Evolutionary conservation across 2,113 vertebrate genomes (phyloP).

Genomic region (Burhinus bistriatus): DNA sequence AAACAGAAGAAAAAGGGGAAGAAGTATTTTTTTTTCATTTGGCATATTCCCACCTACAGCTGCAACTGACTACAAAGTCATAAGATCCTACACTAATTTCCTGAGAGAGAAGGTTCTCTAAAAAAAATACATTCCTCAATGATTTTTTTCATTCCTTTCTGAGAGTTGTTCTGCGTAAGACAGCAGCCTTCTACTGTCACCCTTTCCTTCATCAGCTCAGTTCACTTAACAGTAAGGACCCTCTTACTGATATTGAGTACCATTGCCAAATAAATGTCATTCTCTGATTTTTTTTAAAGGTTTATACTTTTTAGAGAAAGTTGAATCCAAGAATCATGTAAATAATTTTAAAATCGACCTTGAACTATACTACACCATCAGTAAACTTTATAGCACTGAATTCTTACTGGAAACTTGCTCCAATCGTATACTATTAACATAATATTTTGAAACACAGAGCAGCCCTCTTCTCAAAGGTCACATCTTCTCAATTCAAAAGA

Average conservation of each 20-base stretch:
- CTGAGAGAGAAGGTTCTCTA: not conserved
- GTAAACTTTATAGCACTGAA: not conserved
- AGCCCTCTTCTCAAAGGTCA: not conserved
- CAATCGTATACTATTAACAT: not conserved
- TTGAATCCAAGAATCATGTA: not conserved
- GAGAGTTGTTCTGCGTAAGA: fast-evolving
- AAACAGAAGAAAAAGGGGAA: not conserved
- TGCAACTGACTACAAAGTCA: not conserved
- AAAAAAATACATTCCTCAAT: not conserved
- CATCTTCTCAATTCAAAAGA: not conserved
- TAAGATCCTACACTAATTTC: not conserved
- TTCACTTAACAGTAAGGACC: not conserved
- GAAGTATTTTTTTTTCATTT: not conserved
- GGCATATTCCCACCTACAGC: not conserved
- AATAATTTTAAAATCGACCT: not conserved
- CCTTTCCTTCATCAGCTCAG: not conserved
- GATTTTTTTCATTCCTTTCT: not conserved
- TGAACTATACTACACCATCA: not conserved
- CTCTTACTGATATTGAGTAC: not conserved
- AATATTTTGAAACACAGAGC: not conserved
- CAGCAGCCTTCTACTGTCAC: not conserved
- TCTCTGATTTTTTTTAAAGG: not conserved
- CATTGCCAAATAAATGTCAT: not conserved
- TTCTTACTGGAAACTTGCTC: not conserved
- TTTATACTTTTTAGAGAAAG: not conserved